Evolutionary conservation across 2,797 vertebrate species (phyloP).

Genomic region (Tolypeutes matacus): DNA sequence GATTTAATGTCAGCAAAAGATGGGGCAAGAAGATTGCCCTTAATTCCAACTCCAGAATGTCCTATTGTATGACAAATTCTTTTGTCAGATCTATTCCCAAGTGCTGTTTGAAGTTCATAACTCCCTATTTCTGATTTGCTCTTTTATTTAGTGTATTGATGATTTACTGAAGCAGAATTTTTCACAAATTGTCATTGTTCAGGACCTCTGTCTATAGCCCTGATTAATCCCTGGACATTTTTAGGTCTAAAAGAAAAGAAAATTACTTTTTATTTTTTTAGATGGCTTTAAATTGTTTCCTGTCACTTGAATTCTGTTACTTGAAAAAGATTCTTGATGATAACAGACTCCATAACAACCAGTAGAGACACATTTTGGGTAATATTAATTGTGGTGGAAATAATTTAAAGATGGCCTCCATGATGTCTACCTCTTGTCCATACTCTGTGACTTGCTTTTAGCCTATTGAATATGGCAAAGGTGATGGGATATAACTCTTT

Average conservation of each 20-base stretch:
- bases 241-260: not conserved
- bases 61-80: not conserved
- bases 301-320: not conserved
- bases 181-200: not conserved
- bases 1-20: not conserved
- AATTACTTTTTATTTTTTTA: not conserved
- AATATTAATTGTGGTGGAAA: not conserved
- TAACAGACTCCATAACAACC: not conserved
- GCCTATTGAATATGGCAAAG: not conserved
- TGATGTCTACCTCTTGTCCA: not conserved
- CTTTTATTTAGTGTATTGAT: not conserved
- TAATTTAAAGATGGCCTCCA: not conserved
- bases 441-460: not conserved
- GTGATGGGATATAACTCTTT: not conserved
- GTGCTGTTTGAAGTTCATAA: not conserved
- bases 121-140: not conserved
- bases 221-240: not conserved
- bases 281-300: not conserved
- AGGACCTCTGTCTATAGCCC: not conserved
- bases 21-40: not conserved
- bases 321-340: not conserved
- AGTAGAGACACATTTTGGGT: not conserved
- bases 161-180: not conserved
- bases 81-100: not conserved
- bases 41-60: not conserved